A percentile compares a stretch with the other conserved stretches of the same genome.
Conservation (phyloP, 2,797 vertebrate species). For the Anguilla marmorata region DNA sequence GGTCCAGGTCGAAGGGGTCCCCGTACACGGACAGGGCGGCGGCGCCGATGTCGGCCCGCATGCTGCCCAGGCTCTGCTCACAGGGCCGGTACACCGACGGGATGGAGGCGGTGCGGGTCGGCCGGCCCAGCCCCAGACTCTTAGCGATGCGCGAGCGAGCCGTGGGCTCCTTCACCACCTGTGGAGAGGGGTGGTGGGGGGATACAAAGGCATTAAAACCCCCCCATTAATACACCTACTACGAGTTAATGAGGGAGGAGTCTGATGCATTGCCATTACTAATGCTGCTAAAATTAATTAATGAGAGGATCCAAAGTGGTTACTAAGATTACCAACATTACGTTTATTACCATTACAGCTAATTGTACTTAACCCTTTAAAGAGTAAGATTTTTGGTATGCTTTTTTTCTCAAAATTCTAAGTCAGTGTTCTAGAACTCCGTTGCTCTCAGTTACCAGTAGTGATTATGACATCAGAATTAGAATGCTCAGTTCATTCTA, state of each 20-base stretch:
- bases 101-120: slow-evolving; percentile 69
- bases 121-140: slow-evolving; percentile 79
- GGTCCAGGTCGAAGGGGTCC: slow-evolving; percentile 87
- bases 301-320: not conserved
- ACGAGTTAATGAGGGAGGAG: not conserved
- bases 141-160: slow-evolving; percentile 83
- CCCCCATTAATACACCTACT: not conserved
- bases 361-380: too few species aligned
- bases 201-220: not conserved
- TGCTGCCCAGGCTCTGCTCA: slow-evolving; percentile 81
- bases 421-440: too few species aligned
- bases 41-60: slow-evolving; percentile 92
- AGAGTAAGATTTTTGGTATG: too few species aligned
- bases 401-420: too few species aligned
- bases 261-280: slow-evolving; percentile 4
- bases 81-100: slow-evolving; percentile 80
- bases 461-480: too few species aligned
- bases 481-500: too few species aligned
- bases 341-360: too few species aligned
- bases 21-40: slow-evolving; percentile 92
- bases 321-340: too few species aligned
- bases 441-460: too few species aligned
- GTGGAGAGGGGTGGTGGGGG: not conserved
- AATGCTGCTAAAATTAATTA: not conserved
- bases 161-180: slow-evolving; percentile 64